A percentile compares a stretch with the other conserved stretches of the same genome.
Evolutionary conservation across 2,113 vertebrate genomes (phyloP).

Genomic region (Heliornis fulica): DNA sequence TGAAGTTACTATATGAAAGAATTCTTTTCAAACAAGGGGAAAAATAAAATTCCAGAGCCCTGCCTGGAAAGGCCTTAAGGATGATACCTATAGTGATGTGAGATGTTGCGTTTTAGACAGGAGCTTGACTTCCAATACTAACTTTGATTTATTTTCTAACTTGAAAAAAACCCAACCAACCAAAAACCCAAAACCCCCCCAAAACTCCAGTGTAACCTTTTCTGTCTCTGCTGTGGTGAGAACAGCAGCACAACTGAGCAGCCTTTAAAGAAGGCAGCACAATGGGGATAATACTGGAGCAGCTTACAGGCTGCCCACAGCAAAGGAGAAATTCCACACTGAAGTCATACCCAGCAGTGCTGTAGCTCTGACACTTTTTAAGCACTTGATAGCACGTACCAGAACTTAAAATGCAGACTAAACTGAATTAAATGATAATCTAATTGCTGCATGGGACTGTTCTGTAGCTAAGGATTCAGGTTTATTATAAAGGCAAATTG

Average conservation of each 20-base stretch:
- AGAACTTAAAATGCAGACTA: background rate
- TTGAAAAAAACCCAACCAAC: too few species aligned
- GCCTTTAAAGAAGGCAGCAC: background rate
- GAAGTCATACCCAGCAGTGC: background rate
- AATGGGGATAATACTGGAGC: background rate
- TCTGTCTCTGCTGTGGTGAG: background rate
- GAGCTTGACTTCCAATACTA: background rate
- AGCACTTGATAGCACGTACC: background rate
- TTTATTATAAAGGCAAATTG: background rate
- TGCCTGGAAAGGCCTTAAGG: background rate
- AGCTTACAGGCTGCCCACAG: background rate
- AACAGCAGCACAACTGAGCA: background rate
- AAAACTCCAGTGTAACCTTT: background rate
- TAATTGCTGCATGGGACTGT: background rate
- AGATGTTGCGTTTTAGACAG: background rate
- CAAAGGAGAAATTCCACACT: background rate
- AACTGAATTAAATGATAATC: background rate
- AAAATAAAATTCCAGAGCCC: background rate
- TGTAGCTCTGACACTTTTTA: background rate
- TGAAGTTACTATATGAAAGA: background rate
- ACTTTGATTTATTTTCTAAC: background rate
- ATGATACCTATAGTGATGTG: fast-evolving
- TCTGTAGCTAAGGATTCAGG: background rate
- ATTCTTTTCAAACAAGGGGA: background rate
- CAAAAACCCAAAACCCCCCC: too few species aligned